Conservation (phyloP, 2,888 invertebrate species). For the Scrobipalpa atriplicella region DNA sequence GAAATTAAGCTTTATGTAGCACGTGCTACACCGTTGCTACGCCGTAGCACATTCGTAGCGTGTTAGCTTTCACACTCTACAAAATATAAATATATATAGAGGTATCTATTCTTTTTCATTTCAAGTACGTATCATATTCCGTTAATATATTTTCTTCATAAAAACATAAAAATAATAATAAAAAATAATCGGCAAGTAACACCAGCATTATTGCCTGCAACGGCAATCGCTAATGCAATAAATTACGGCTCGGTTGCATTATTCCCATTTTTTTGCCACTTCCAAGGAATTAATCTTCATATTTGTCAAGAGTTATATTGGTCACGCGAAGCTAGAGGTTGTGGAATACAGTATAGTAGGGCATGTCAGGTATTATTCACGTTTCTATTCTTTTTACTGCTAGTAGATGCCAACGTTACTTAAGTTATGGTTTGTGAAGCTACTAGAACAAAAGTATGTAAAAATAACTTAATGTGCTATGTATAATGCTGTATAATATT, state of each 20-base stretch:
- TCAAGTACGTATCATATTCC: too few species aligned
- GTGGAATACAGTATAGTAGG: background rate
- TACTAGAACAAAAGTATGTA: too few species aligned
- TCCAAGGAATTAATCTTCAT: constrained; percentile 44
- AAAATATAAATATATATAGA: too few species aligned
- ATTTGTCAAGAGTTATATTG: constrained; percentile 49
- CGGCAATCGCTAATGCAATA: constrained; percentile 8
- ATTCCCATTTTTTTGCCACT: constrained; percentile 21
- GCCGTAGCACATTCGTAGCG: constrained; percentile 1
- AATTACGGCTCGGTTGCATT: constrained; percentile 15
- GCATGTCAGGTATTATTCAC: background rate
- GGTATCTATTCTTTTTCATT: too few species aligned
- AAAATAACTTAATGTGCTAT: too few species aligned
- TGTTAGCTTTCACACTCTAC: background rate
- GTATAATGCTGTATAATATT: too few species aligned
- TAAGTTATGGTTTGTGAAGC: background rate
- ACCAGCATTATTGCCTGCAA: background rate
- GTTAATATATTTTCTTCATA: too few species aligned
- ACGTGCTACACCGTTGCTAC: background rate
- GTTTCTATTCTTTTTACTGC: background rate
- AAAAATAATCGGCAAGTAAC: too few species aligned
- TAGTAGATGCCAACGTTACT: background rate
- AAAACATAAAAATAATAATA: too few species aligned
- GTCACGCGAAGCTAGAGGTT: constrained; percentile 41
- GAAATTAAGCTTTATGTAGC: background rate